Conservation (phyloP, 1,140 invertebrate species). For the Penaeus japonicus region DNA sequence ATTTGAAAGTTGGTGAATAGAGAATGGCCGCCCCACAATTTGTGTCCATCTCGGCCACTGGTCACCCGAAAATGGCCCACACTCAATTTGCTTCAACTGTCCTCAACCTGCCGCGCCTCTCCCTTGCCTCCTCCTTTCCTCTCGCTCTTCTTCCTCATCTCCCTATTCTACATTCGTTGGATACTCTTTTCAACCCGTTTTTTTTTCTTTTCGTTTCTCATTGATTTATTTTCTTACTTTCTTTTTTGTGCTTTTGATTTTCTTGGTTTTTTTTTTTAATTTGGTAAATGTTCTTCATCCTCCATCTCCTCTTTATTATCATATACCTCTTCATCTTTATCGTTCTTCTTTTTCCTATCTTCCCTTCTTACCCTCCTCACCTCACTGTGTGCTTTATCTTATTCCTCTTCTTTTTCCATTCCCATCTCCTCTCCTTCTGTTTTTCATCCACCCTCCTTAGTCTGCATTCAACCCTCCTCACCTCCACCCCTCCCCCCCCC, state of each 20-base stretch:
- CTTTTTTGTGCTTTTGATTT: background rate
- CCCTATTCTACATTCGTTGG: background rate
- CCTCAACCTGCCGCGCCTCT: background rate
- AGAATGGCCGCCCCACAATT: conserved; percentile 18
- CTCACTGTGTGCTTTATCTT: background rate
- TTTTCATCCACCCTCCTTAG: background rate
- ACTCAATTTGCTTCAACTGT: conserved; percentile 37
- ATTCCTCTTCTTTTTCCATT: background rate
- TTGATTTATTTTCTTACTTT: background rate
- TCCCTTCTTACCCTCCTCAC: background rate
- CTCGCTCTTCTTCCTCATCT: background rate
- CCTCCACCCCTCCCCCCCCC: background rate
- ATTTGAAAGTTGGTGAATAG: conserved; percentile 19
- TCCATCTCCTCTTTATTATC: background rate
- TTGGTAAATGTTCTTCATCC: too few relatives aligned
- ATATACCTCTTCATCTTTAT: background rate
- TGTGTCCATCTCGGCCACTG: conserved; percentile 15
- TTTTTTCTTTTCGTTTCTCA: background rate
- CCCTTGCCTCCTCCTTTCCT: background rate
- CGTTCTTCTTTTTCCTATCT: background rate
- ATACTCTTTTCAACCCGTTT: too few relatives aligned
- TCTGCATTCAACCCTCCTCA: background rate
- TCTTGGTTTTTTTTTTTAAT: too few relatives aligned
- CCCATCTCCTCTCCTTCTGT: background rate
- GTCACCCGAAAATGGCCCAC: conserved; percentile 37